Evolutionary conservation across 2,888 invertebrate genomes (phyloP), one percentile per base, ranked within the genome.

Genomic region (Leptinotarsa peninsularis): DNA sequence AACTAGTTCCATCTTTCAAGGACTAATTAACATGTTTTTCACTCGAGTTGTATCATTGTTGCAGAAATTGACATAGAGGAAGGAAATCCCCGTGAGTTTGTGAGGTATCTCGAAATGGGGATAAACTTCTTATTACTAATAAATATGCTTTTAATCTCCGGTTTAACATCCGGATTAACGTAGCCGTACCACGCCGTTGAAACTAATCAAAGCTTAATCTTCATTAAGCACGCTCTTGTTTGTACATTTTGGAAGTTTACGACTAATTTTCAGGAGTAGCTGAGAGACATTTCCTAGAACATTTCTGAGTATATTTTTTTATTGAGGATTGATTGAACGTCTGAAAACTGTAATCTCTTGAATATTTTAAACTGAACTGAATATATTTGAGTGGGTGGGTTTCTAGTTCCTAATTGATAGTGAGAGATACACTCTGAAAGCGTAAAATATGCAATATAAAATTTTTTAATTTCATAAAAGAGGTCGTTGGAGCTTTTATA

Each of bases 151-250:
- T 49, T 67, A 67, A 67, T 67, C 49, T 49, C 49, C 50, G 67
- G 67, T 50, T 49, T 21, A 67, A 23, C 67, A 67, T 67, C 67
- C 67, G 49, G 15, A 43, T 67, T 67, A 67, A 49, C 67, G 67
- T 67, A 23, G 50, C 67, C 67, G 67, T 67, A 67, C 50, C 27
- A 58, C 13, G 58, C 50, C 23, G 33, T 49, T 50, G 50, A 67
- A 67, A 49, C 50, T 50, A 67, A 67, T 67, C 67, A 67, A 50
- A 67, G 67, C 50, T 23, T 67, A 67, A 67, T 67, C 50, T 67
- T 67, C 67, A 67, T 67, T 49, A 67, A 67, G 50, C 67, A 67
- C 49, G 49, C 67, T 67, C 67, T 67, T 50, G 43, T 43, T 49
- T 49, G 67, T 50, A 49, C 67, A 66, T 66, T 66, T 66, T 21